Evolutionary conservation across 2,888 invertebrate genomes (phyloP).

Genomic region (Bimastos eiseni): DNA sequence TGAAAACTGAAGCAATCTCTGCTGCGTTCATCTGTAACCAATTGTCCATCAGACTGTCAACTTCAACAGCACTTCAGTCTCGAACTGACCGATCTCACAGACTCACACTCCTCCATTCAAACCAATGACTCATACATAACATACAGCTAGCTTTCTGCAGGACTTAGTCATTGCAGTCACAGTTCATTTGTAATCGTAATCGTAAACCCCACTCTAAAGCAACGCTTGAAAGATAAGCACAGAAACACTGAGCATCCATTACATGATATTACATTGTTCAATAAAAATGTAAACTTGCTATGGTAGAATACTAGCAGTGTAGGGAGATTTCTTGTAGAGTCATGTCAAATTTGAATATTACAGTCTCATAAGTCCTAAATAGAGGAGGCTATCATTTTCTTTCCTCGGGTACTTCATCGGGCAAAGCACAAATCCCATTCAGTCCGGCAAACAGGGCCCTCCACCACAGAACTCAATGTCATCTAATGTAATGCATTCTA

Average conservation of each 20-base stretch:
- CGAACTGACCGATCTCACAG: neutral
- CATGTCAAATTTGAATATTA: too few species aligned
- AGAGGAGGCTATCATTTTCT: neutral
- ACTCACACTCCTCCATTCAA: neutral
- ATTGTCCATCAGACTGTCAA: neutral
- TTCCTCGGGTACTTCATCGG: neutral
- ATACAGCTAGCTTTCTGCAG: neutral
- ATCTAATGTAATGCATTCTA: neutral
- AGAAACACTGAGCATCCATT: neutral
- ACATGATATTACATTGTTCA: neutral
- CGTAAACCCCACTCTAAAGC: too few species aligned
- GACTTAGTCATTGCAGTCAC: neutral
- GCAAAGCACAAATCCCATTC: neutral
- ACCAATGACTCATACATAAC: neutral
- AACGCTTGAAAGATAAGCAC: too few species aligned
- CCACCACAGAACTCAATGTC: neutral
- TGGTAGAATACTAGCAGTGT: too few species aligned
- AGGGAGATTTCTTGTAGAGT: too few species aligned
- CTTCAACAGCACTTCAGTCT: neutral
- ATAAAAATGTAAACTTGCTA: too few species aligned
- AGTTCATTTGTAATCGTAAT: neutral
- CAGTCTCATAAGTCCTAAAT: neutral
- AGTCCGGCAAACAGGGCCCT: neutral
- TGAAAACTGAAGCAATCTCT: neutral
- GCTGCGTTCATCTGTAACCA: neutral